A percentile compares a stretch with the other conserved stretches of the same genome.
Evolutionary conservation across 2,113 vertebrate genomes (phyloP).

Genomic region (Oncorhynchus kisutch): DNA sequence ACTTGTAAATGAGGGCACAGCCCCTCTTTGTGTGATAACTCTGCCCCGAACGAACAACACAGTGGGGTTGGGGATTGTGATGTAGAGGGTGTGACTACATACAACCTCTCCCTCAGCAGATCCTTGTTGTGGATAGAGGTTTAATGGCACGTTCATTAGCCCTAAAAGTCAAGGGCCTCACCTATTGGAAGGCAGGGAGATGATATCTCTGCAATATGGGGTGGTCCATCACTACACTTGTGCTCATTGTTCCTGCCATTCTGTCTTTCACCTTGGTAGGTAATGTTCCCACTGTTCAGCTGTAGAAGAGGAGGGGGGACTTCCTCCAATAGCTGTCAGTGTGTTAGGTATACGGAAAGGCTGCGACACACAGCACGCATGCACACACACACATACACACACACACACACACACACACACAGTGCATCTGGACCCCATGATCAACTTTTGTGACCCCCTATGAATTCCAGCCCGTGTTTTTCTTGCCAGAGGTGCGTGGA

Average conservation of each 20-base stretch:
- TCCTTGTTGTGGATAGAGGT: constrained; percentile 23
- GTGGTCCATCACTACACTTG: constrained; percentile 12
- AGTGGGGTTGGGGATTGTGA: constrained; percentile 21
- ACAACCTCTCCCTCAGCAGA: constrained; percentile 19
- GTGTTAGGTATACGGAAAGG: too few relatives aligned
- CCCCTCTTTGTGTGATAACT: neutral
- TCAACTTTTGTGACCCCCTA: neutral
- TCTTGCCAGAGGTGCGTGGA: constrained; percentile 1
- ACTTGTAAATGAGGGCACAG: constrained; percentile 20
- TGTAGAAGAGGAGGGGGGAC: too few relatives aligned
- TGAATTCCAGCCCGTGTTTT: constrained; percentile 1
- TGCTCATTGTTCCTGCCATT: constrained; percentile 4
- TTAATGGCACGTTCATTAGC: constrained; percentile 37
- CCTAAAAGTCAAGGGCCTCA: constrained; percentile 44
- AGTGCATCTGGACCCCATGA: neutral
- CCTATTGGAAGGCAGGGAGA: neutral
- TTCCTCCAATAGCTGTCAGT: too few relatives aligned
- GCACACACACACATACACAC: too few relatives aligned
- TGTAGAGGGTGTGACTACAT: constrained; percentile 18
- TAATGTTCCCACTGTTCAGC: neutral
- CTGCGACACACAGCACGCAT: neutral
- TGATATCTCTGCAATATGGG: neutral
- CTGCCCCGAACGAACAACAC: constrained; percentile 22
- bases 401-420: too few relatives aligned
- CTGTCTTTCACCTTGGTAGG: neutral